Evolutionary conservation across 2,888 invertebrate species (phyloP).

Genomic region (Dilophus febrilis): DNA sequence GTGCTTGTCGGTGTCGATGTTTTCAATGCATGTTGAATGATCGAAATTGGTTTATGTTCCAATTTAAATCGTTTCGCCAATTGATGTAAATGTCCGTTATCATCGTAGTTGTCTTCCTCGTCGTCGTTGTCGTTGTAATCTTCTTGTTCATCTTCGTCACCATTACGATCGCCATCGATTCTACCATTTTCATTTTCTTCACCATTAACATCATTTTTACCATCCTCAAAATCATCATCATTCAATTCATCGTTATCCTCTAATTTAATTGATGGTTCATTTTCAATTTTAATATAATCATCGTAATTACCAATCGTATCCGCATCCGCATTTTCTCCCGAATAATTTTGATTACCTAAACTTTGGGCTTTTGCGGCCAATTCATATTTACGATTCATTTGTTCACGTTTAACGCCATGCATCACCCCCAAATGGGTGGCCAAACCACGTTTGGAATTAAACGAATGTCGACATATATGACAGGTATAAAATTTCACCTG

Average conservation of each 20-base stretch:
- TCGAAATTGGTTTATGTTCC: conserved; percentile 6
- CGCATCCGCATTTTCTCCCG: too few species aligned
- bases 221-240: not conserved
- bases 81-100: not conserved
- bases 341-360: too few species aligned
- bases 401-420: conserved; percentile 6
- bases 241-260: not conserved
- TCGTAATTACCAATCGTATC: too few species aligned
- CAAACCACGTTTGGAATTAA: conserved; percentile 6
- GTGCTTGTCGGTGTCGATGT: not conserved
- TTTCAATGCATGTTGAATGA: conserved; percentile 7
- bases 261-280: not conserved
- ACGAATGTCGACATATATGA: conserved; percentile 7
- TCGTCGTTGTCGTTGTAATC: not conserved
- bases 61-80: conserved; percentile 10
- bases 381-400: too few species aligned
- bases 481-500: conserved; percentile 7
- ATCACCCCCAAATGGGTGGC: conserved; percentile 7
- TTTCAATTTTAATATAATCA: too few species aligned
- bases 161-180: too few species aligned
- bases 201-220: not conserved
- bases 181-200: not conserved
- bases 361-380: too few species aligned
- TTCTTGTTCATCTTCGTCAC: not conserved
- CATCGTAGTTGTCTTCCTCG: conserved; percentile 11